Evolutionary conservation across 2,888 invertebrate genomes (phyloP), one percentile per base, ranked within the genome.

Genomic region (Rhorus exstirpatorius): DNA sequence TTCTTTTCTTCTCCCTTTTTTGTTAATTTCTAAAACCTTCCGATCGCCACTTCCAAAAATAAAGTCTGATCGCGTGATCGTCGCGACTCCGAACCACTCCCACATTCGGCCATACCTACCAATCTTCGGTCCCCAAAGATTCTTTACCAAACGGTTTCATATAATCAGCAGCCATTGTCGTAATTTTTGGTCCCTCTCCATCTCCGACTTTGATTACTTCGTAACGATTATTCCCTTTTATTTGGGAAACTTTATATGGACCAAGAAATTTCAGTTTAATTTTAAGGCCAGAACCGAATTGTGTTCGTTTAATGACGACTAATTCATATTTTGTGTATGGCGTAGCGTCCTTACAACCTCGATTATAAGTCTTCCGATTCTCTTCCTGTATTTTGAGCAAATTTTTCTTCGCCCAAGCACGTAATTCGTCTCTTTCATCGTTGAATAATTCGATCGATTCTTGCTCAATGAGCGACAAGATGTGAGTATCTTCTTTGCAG

Each of bases 101-200:
- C 55, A 58, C 31, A 31, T 58, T 58, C 31, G 55, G 55, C 31
- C 55, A 14, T 58, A 26, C 55, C 55, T 58, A 31, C 19, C 31
- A 31, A 31, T 58, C 55, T 58, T 58, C 55, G 31, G 55, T 31
- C 55, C 55, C 55, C 55, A 31, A 58, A 58, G 31, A 58, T 31
- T 31, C 12, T 26, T n/a, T n/a, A n/a, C n/a, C n/a, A n/a, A n/a
- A n/a, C n/a, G n/a, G n/a, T n/a, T n/a, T n/a, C n/a, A n/a, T n/a
- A n/a, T n/a, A n/a, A n/a, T n/a, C n/a, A n/a, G n/a, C n/a, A n/a
- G n/a, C n/a, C n/a, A n/a, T n/a, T n/a, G n/a, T n/a, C n/a, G n/a
- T n/a, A n/a, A n/a, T n/a, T n/a, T n/a, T n/a, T n/a, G n/a, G 53
- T 12, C 26, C 12, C 24, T 12, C 24, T 12, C 24, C 24, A 17